Base-by-base conservation (phyloP, 1,140 invertebrate species). In the Drosophila micromelanica region DNA sequence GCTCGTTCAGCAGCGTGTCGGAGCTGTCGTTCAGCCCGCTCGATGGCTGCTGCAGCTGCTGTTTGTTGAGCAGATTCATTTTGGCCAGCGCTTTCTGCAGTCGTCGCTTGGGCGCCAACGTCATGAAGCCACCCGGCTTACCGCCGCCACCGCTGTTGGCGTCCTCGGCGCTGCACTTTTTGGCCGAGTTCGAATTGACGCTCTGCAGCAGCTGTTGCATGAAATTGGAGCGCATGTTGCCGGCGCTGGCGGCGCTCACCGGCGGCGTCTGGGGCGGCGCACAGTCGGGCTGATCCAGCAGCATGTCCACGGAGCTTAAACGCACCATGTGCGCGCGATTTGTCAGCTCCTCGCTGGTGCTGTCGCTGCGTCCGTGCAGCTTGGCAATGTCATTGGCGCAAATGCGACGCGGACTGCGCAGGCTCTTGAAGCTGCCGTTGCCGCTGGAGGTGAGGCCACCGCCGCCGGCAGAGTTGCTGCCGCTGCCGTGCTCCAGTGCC, bases 41-140 rank as follows among this genome's bases (percentile, higher is more conserved):
- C 2, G 76, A 5, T 5, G 27, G 27, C 27, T 27, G 69, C 32
- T 77, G 56, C 35, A 80, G 85, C 11, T 78, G 65, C 92, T 96
- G 97, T 93, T 97, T 98, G 85, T 97, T 96, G 75, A 98, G 94
- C 85, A 98, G 95, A 91, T 97, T 98, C 94, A 98, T 97, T 92
- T 97, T 98, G 93, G 96, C 96, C 70, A 98, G 94, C 56, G 97
- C 97, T 93, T 97, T 98, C 76, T 97, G 96, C 46, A 99, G 92
- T 80, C 96, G 94, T 60, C 95, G 94, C 84, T 97, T 97, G 17
- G 96, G 96, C 9, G 96, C 96, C 46, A 98, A 93, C 23, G 97
- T 98, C 96, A 97, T 97, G 78, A 97, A 98, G 63, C 96, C 91
- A 7, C 87, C 96, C 87, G 96, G 96, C 69, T 96, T 95, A 48